Conservation (phyloP, 2,888 invertebrate species). For the Spodoptera littoralis region DNA sequence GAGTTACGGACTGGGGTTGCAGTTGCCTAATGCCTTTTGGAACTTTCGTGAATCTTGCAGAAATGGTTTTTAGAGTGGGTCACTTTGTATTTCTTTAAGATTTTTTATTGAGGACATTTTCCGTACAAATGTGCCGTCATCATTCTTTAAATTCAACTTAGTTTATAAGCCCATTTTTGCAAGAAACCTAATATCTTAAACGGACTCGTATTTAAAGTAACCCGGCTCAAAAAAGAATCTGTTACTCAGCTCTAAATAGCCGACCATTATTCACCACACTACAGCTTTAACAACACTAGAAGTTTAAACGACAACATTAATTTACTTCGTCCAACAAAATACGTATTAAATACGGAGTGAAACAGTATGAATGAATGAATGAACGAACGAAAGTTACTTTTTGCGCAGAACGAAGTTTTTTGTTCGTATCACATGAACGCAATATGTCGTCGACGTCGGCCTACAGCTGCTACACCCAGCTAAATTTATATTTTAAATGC, state of each 20-base stretch:
- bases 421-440: slow-evolving; percentile 62
- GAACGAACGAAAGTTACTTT: slow-evolving; percentile 36
- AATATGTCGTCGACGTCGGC: slow-evolving; percentile 67
- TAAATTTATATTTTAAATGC: slow-evolving; percentile 67
- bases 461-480: slow-evolving; percentile 58
- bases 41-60: slow-evolving; percentile 27
- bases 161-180: too few species aligned
- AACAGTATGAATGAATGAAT: slow-evolving; percentile 35
- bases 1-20: slow-evolving; percentile 23
- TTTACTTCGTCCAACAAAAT: slow-evolving; percentile 37
- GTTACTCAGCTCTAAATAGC: slow-evolving; percentile 8
- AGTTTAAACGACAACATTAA: slow-evolving; percentile 25
- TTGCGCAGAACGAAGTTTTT: slow-evolving; percentile 62
- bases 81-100: slow-evolving; percentile 1
- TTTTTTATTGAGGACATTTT: neutral
- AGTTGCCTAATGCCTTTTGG: slow-evolving; percentile 21
- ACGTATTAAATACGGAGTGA: slow-evolving; percentile 44
- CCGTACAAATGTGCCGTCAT: too few species aligned
- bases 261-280: slow-evolving; percentile 22
- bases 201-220: neutral
- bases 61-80: slow-evolving; percentile 14
- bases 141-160: too few species aligned
- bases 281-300: slow-evolving; percentile 30
- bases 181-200: too few species aligned
- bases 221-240: neutral